Conservation (phyloP, 2,888 invertebrate genomes). For the Pristionchus exspectatus region DNA sequence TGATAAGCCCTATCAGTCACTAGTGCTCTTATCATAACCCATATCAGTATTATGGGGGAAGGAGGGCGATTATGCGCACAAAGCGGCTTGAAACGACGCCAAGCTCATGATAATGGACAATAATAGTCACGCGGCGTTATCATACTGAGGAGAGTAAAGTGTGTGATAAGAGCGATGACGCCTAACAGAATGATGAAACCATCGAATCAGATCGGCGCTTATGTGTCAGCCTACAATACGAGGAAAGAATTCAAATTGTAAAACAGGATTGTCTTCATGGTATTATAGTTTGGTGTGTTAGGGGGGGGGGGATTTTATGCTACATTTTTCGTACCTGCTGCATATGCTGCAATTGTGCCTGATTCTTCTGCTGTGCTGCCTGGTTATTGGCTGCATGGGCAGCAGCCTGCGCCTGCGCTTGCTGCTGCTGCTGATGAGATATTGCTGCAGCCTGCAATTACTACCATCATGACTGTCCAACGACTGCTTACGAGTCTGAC, state of each 20-base stretch:
- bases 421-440: background rate
- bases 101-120: background rate
- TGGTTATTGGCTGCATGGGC: background rate
- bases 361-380: constrained; percentile 24
- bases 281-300: too few species aligned
- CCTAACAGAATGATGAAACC: background rate
- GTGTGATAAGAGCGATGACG: background rate
- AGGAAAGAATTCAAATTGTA: too few species aligned
- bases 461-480: background rate
- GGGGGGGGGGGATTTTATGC: too few species aligned
- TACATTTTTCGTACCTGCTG: constrained; percentile 4
- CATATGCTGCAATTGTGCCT: constrained; percentile 32
- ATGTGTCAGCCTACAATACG: background rate
- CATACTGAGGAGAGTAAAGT: background rate
- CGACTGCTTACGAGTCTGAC: background rate
- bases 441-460: constrained; percentile 42
- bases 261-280: too few species aligned
- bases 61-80: background rate
- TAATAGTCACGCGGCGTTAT: constrained; percentile 18
- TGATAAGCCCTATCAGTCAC: constrained; percentile 2
- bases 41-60: background rate
- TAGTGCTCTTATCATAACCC: constrained; percentile 9
- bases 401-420: background rate
- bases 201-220: background rate
- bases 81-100: constrained; percentile 35